Percentiles rank a stretch among this genome's conserved stretches.
phyloP scores from a whole-genome alignment of 2,797 vertebrate genomes.

The Hypotaenidia okinawae region DNA sequence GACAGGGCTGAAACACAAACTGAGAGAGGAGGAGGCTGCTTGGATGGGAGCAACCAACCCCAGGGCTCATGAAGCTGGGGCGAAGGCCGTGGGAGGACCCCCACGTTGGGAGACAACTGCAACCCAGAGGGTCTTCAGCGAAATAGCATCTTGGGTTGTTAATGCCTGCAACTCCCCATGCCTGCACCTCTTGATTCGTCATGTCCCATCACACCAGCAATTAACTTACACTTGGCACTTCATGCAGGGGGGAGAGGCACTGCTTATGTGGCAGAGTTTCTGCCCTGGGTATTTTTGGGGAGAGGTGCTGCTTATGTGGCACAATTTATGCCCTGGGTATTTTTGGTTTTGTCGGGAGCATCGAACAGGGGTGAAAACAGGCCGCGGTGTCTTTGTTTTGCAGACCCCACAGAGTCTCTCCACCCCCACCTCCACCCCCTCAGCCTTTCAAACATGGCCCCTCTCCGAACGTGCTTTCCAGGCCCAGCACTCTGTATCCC shows the following conservation, averaged over 20 bases:
- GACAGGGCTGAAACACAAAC: background rate
- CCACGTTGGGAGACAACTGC: background rate
- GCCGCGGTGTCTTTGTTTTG: background rate
- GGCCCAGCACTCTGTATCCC: background rate
- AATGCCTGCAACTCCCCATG: background rate
- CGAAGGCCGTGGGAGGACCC: background rate
- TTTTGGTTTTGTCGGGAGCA: background rate
- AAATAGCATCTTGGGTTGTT: background rate
- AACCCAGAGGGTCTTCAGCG: background rate
- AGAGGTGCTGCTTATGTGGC: background rate
- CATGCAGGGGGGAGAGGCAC: background rate
- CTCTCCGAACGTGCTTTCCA: background rate
- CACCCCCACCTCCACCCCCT: background rate
- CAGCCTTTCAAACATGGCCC: background rate
- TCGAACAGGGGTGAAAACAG: background rate
- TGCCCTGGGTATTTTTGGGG: background rate
- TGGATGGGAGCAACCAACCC: background rate
- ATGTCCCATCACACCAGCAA: background rate
- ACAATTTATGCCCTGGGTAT: background rate
- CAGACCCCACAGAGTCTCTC: background rate
- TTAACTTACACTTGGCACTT: background rate
- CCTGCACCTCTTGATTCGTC: background rate
- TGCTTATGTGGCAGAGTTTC: background rate
- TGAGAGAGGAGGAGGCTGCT: background rate
- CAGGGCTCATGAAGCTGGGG: background rate